These are phyloP conservation scores for Bucco capensis DNA, from an alignment of 2,113 vertebrate genomes.

Conservation along the genomic window DNA sequence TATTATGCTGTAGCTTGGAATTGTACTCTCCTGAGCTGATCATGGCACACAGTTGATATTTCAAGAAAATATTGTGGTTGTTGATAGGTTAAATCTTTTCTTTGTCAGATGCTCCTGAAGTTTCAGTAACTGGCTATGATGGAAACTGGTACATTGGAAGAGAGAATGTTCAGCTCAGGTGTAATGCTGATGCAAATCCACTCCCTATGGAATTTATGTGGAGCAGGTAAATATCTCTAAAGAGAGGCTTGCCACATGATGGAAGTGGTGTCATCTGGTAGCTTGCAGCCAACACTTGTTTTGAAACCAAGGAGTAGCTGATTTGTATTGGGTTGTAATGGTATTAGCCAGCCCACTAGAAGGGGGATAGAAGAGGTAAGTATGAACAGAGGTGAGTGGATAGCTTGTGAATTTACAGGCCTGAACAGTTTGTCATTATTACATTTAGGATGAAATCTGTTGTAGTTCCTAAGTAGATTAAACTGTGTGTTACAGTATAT, in stretches of 20 bases:
- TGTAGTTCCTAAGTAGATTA: not conserved
- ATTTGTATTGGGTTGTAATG: not conserved
- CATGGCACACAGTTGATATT: accelerated
- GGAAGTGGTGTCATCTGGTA: not conserved
- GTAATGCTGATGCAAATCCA: conserved; percentile 92
- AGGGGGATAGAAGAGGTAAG: not conserved
- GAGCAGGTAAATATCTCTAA: conserved; percentile 81
- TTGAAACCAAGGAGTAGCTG: not conserved
- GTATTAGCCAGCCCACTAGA: not conserved
- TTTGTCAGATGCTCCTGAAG: conserved; percentile 85
- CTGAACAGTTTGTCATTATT: not conserved
- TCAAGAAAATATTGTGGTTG: not conserved
- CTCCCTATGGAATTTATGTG: conserved; percentile 83
- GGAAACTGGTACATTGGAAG: conserved; percentile 91
- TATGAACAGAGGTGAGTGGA: not conserved
- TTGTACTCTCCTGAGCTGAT: not conserved
- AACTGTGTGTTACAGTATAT: not conserved
- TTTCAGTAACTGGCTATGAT: conserved; percentile 82
- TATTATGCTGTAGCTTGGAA: not conserved
- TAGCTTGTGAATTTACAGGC: not conserved
- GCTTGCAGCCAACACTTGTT: not conserved
- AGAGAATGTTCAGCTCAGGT: conserved; percentile 85
- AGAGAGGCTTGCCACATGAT: not conserved
- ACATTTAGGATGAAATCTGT: not conserved
- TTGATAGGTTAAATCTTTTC: not conserved